Percentiles rank a stretch among this genome's conserved stretches.
Conservation (phyloP, 2,888 invertebrate genomes). For the Drosophila anomelani region DNA sequence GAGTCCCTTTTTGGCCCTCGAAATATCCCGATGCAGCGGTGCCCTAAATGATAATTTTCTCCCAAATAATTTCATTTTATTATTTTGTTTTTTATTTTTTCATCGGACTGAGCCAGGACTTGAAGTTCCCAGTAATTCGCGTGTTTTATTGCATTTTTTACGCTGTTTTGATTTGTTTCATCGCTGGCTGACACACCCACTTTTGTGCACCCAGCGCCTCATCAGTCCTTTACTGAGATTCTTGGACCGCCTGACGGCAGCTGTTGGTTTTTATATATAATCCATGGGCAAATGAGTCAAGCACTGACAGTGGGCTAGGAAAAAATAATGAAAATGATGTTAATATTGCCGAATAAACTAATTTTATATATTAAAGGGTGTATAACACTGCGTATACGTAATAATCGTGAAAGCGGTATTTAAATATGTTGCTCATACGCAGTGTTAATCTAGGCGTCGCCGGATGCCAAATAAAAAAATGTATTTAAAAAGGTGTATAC, state of each 20-base stretch:
- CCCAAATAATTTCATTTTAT: slow-evolving; percentile 67
- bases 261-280: slow-evolving; percentile 57
- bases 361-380: background rate
- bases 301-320: slow-evolving; percentile 25
- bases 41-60: slow-evolving; percentile 65
- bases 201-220: slow-evolving; percentile 7
- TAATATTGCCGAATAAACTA: background rate
- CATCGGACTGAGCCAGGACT: slow-evolving; percentile 4
- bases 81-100: slow-evolving; percentile 69
- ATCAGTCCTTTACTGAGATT: slow-evolving; percentile 20
- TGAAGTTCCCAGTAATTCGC: slow-evolving; percentile 59
- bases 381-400: background rate
- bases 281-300: slow-evolving; percentile 61
- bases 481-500: background rate
- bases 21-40: slow-evolving; percentile 28
- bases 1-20: slow-evolving; percentile 1
- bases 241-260: slow-evolving; percentile 48
- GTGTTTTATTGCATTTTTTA: slow-evolving; percentile 80
- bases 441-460: too few relatives aligned
- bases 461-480: background rate
- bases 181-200: slow-evolving; percentile 25
- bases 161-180: slow-evolving; percentile 75
- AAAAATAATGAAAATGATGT: too few relatives aligned
- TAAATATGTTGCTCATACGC: slow-evolving; percentile 1
- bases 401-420: fast-evolving